Evolutionary conservation across 2,888 invertebrate species (phyloP).

Genomic region (Tholera decimalis): DNA sequence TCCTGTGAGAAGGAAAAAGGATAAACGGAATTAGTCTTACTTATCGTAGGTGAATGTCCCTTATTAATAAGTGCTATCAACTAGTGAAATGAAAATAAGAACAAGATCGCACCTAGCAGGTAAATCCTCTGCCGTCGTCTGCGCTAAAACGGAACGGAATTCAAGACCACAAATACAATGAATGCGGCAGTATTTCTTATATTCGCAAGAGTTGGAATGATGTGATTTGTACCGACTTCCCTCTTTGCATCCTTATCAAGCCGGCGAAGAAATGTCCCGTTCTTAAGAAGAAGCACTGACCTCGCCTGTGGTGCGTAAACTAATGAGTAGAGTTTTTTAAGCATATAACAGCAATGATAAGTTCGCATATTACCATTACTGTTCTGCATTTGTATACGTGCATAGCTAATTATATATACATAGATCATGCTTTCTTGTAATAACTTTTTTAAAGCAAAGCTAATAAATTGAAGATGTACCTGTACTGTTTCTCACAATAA

Average conservation of each 20-base stretch:
- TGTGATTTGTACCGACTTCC: conserved; percentile 76
- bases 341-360: conserved; percentile 9
- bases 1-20: conserved; percentile 78
- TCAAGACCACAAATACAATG: conserved; percentile 84
- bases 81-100: conserved; percentile 30
- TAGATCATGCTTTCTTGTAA: conserved; percentile 2
- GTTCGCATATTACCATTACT: conserved; percentile 2
- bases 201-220: conserved; percentile 83
- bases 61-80: neutral
- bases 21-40: conserved; percentile 72
- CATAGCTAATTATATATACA: neutral
- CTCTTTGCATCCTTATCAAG: conserved; percentile 77
- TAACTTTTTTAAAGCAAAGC: neutral
- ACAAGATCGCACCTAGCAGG: conserved; percentile 75
- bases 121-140: conserved; percentile 81
- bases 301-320: conserved; percentile 72
- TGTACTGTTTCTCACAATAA: conserved; percentile 6
- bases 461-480: neutral
- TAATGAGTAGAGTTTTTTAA: conserved; percentile 43
- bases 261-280: conserved; percentile 83
- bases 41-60: conserved; percentile 18
- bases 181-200: conserved; percentile 83
- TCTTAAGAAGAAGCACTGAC: conserved; percentile 74
- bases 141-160: conserved; percentile 86
- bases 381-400: neutral